Percentiles rank a stretch among this genome's conserved stretches.
These are phyloP conservation scores for Petaurus breviceps DNA, from an alignment of 2,113 vertebrate genomes.

Conservation along the genomic window DNA sequence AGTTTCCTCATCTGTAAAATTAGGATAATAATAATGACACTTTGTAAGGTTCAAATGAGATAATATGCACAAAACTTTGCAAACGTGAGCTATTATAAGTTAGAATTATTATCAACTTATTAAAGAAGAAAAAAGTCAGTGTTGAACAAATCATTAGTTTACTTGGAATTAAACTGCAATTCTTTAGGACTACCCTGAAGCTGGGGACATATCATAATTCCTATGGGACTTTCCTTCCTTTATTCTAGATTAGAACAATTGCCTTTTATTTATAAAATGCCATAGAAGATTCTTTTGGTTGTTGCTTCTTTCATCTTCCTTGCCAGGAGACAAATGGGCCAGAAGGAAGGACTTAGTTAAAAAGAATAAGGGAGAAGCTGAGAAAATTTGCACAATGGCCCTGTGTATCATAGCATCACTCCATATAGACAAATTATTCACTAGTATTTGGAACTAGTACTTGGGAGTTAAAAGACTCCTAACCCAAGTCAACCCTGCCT, in stretches of 20 bases:
- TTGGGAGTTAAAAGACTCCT: not conserved
- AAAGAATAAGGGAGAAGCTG: not conserved
- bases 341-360: not conserved
- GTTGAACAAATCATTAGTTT: not conserved
- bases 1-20: not conserved
- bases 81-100: not conserved
- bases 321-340: not conserved
- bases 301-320: not conserved
- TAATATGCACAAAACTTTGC: not conserved
- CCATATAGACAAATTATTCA: not conserved
- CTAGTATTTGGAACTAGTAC: not conserved
- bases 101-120: not conserved
- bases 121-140: not conserved
- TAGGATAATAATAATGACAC: not conserved
- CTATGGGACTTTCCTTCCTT: conserved; percentile 19
- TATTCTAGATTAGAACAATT: conserved; percentile 1
- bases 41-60: not conserved
- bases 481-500: not conserved
- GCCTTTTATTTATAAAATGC: not conserved
- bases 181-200: conserved; percentile 6
- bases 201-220: not conserved
- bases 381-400: not conserved
- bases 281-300: not conserved
- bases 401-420: not conserved
- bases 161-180: conserved; percentile 7